Base-by-base conservation (phyloP, 2,888 invertebrate genomes). In the Tridacna crocea region DNA sequence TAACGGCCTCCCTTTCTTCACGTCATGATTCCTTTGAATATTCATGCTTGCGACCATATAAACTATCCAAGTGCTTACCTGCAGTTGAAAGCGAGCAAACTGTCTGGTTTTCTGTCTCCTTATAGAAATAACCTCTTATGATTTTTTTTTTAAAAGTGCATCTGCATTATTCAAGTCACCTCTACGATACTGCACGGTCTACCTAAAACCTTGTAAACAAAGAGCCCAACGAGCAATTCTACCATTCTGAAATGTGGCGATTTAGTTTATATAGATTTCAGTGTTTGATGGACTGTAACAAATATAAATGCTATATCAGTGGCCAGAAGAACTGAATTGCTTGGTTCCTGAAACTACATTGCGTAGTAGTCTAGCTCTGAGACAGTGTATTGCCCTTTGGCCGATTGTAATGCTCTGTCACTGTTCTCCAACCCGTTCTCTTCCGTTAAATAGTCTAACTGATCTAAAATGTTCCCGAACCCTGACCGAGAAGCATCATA, bases 381-480 rank as follows among this genome's bases (percentile, higher is more conserved):
- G n/a, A 66, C 75, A 1, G 66, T 36, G 65, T 87, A 87, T 36
- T 85, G 83, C 10, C 10, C 10, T 55, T 55, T 11, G 10, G 15
- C 55, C 3, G 55, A 2, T 6, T 55, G 55, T 55, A 65, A 27
- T 11, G 65, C 65, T 24, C 61, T 61, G 4, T 22, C 61, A 24
- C 24, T 61, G 61, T 61, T 10, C 13, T 61, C 61, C 2, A 65
- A 65, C 65, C 12, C 26, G 22, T 76, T 89, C 88, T 65, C 63
- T 77, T 0, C 68, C 75, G 19, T 79, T 36, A n/a, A n/a, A 0
- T 82, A 72, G 65, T 84, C 85, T 55, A 70, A 26, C 48, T 88
- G 89, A 0, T 81, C 83, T 26, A 88, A 58, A 17, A 87, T 79
- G 46, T 79, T 85, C 0, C 87, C 87, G 0, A 89, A n/a, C 0